Base-by-base conservation (phyloP, 2,797 vertebrate species). In the Hydrophis major region DNA sequence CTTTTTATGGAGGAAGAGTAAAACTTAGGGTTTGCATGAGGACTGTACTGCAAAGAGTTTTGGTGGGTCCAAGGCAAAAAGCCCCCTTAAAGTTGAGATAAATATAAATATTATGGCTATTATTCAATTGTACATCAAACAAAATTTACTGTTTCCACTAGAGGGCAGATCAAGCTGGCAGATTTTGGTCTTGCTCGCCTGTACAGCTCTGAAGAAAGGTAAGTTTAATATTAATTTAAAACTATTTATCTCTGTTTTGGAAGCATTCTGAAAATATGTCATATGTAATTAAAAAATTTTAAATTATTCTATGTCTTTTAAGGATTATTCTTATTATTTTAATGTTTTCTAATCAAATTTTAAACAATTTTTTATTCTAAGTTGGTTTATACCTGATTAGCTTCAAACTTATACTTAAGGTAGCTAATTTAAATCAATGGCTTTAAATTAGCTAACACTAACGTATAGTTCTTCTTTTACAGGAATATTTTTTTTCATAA, bases 121-220 rank as follows among this genome's bases (percentile, higher is more conserved):
- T 78, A 42, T 78, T 83, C 37, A 83, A 5, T 83, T 83, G 18
- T 78, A 78, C 69, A 42, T 78, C 0, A 25, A 42, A 25, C 74
- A 78, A 47, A 83, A 83, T 97, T 94, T 97, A 86, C 91, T 97
- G 93, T 97, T 97, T 96, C 95, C 94, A 97, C 96, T 96, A 98
- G 98, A 97, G 98, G 98, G 96, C 98, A 98, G 97, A 98, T 98
- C 96, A 98, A 98, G 95, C 98, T 98, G 25, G 98, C 98, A 90
- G 98, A 98, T 97, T 98, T 98, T 97, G 98, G 98, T 92, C 98
- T 98, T 94, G 98, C 98, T 95, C 98, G 98, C 28, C 97, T 98
- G 32, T 98, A 98, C 97, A 98, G 98, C 94, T 98, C 98, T 13
- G 98, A 98, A 95, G 98, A 98, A 97, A 98, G 98, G 98, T 98